phyloP scores from a whole-genome alignment of 2,888 invertebrate genomes.

The Drosophila subsilvestris region DNA sequence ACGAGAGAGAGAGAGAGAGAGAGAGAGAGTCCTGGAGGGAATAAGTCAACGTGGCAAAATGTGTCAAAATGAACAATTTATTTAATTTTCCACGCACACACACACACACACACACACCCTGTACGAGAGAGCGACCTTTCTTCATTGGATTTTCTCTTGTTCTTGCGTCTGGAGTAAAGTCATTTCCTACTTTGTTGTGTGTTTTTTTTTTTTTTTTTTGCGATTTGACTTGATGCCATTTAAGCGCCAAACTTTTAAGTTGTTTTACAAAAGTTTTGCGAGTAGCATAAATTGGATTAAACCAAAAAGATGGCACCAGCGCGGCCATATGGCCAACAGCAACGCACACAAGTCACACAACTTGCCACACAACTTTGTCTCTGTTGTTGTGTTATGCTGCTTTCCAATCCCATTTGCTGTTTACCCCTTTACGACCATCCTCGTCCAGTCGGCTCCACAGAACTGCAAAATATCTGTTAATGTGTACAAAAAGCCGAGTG shows the following conservation, averaged over 20 bases:
- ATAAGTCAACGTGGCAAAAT: slow-evolving; percentile 81
- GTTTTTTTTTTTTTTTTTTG: slow-evolving; percentile 32
- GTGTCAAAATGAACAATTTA: slow-evolving; percentile 83
- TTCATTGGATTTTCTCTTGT: slow-evolving; percentile 1
- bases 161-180: slow-evolving; percentile 48
- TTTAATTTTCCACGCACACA: slow-evolving; percentile 77
- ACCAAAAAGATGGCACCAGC: slow-evolving; percentile 77
- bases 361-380: slow-evolving; percentile 60
- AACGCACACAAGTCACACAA: slow-evolving; percentile 47
- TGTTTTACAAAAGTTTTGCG: slow-evolving; percentile 68
- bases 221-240: slow-evolving; percentile 71
- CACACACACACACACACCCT: neutral
- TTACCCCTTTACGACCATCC: slow-evolving; percentile 5
- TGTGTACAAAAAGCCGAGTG: slow-evolving; percentile 54
- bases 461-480: slow-evolving; percentile 43
- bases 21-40: slow-evolving; percentile 28
- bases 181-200: slow-evolving; percentile 68
- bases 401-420: slow-evolving; percentile 56
- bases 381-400: slow-evolving; percentile 15
- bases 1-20: neutral
- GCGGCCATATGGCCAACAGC: slow-evolving; percentile 64
- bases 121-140: slow-evolving; percentile 5
- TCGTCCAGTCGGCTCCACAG: slow-evolving; percentile 7
- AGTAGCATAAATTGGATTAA: slow-evolving; percentile 78
- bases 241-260: slow-evolving; percentile 76